Conservation (phyloP, 2,113 vertebrate genomes). For the Brachionichthys hirsutus region DNA sequence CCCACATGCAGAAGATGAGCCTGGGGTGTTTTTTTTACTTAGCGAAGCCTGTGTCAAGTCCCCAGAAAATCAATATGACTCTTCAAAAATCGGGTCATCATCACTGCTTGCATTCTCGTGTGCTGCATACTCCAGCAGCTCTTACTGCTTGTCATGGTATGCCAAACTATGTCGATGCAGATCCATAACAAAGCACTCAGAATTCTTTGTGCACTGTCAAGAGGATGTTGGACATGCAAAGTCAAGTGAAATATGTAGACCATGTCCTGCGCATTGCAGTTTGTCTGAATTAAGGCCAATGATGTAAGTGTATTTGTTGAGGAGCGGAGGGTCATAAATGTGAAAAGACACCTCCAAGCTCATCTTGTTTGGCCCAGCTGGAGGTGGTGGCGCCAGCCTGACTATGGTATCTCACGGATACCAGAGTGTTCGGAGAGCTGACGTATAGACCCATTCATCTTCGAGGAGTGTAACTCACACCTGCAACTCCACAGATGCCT, state of each 20-base stretch:
- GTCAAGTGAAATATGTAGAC: conserved; percentile 24
- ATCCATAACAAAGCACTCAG: conserved; percentile 40
- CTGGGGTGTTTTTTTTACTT: conserved; percentile 59
- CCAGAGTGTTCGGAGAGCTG: conserved; percentile 46
- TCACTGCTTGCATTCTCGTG: conserved; percentile 43
- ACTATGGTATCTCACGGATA: conserved; percentile 57
- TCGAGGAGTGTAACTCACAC: conserved; percentile 52
- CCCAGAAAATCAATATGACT: conserved; percentile 67
- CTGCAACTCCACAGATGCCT: conserved; percentile 32
- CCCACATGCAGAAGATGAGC: conserved; percentile 69
- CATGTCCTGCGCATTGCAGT: conserved; percentile 20
- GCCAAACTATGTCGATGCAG: conserved; percentile 39
- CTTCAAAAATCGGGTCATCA: conserved; percentile 69
- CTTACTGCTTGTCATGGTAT: conserved; percentile 53
- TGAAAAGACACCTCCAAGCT: conserved; percentile 53
- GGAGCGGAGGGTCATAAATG: conserved; percentile 46
- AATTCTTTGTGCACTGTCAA: conserved; percentile 7
- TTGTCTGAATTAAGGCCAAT: conserved; percentile 47
- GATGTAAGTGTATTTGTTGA: conserved; percentile 61
- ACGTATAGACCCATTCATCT: conserved; percentile 22
- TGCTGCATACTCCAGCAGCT: conserved; percentile 53
- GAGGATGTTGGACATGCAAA: conserved; percentile 24
- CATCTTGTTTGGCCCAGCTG: conserved; percentile 54
- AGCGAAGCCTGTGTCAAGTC: conserved; percentile 64
- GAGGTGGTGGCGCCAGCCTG: conserved; percentile 59